Base-by-base conservation (phyloP, 1,140 invertebrate species). In the Ceratina australensis region DNA sequence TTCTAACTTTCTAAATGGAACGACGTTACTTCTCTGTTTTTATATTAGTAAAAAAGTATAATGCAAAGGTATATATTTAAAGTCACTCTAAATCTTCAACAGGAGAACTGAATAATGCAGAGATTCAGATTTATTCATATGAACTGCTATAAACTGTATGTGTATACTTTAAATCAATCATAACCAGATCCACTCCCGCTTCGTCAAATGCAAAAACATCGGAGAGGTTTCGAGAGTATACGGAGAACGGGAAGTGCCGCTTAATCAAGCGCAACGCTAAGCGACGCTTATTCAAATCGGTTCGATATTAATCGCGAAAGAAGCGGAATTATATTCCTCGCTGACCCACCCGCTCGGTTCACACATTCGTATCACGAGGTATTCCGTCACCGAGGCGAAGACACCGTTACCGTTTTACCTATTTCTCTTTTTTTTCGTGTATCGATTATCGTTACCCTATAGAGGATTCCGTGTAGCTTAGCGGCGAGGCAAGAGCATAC, bases 361-460 rank as follows among this genome's bases (percentile, higher is more conserved):
- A 10, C 20, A 15, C 22, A n/a, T 54, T 16, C 16, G 8, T 15
- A 57, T n/a, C 54, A 28, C 54, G 42, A 18, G 33, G 15, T n/a
- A 28, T 67, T 22, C 24, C 61, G 24, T 54, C 59, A 26, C 10
- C 4, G 24, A 47, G 22, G 4, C 47, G 49, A 50, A 26, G 49
- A 49, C 65, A 61, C n/a, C 50, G 80, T 75, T 82, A 79, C 33
- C 71, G 59, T 79, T 79, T 82, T 60, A 49, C 10, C 71, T 18
- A n/a, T n/a, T 26, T n/a, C 18, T 47, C 22, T 28, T 10, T 22
- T 24, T 47, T 16, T 52, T 65, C 69, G 67, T 68, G 60, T 79
- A 84, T 84, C 82, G 82, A 84, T 80, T 84, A 84, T 47, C 82
- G 78, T 83, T 84, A 84, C 61, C 67, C 82, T 68, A 73, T 71